A percentile compares a stretch with the other conserved stretches of the same genome.
Conservation (phyloP, 1,140 invertebrate species). For the Nebria ingens region DNA sequence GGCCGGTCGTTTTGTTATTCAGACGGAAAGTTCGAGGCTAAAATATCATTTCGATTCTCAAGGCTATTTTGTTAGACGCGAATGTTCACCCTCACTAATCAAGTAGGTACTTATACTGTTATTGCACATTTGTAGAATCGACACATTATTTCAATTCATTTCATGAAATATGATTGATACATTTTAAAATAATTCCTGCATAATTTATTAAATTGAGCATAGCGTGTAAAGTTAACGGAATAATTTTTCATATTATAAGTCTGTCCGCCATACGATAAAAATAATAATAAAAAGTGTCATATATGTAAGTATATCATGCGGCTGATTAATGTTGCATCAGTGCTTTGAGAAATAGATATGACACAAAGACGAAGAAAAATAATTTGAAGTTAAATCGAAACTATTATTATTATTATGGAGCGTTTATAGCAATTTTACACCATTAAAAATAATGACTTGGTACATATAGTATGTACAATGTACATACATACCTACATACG, state of each 20-base stretch:
- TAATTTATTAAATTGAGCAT: not conserved
- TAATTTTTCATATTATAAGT: no score
- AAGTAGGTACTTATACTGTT: not conserved
- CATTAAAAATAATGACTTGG: not conserved
- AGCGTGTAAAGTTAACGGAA: no score
- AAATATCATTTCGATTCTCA: not conserved
- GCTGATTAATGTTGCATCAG: no score
- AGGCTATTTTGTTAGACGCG: not conserved
- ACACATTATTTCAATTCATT: no score
- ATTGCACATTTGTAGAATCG: not conserved
- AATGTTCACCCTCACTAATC: not conserved
- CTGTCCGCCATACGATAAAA: no score
- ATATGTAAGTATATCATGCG: no score
- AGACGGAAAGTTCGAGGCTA: not conserved
- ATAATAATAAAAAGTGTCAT: no score
- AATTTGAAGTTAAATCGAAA: conserved; percentile 4
- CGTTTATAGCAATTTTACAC: not conserved
- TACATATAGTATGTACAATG: not conserved
- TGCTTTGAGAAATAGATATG: no score
- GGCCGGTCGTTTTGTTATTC: not conserved
- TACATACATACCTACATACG: no score
- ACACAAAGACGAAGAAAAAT: no score
- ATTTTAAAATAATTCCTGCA: not conserved
- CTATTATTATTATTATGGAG: not conserved
- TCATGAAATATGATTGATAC: not conserved